A percentile compares a stretch with the other conserved stretches of the same genome.
phyloP scores from a whole-genome alignment of 2,797 vertebrate species.

The Sandelia bainsii region DNA sequence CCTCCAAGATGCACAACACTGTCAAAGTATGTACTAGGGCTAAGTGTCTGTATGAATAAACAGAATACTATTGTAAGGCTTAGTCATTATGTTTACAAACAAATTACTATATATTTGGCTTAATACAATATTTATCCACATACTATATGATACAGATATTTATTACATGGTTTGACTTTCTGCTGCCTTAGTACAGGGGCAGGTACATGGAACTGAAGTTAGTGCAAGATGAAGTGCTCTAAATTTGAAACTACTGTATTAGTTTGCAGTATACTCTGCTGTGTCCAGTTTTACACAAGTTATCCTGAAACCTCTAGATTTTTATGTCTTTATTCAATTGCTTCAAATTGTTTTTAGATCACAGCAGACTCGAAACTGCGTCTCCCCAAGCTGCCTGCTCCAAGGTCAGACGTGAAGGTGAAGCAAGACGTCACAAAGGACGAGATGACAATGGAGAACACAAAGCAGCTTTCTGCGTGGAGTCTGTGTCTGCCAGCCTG shows the following conservation, averaged over 20 bases:
- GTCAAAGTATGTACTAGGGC: slow-evolving; percentile 86
- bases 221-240: too few relatives aligned
- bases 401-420: slow-evolving; percentile 66
- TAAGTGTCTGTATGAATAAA: not conserved
- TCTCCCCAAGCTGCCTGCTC: slow-evolving; percentile 86
- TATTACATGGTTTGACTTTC: too few relatives aligned
- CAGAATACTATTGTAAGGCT: not conserved
- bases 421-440: slow-evolving; percentile 66
- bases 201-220: not conserved
- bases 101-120: too few relatives aligned
- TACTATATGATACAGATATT: not conserved
- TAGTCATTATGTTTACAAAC: too few relatives aligned
- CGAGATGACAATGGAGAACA: slow-evolving; percentile 82
- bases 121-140: not conserved
- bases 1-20: slow-evolving; percentile 96
- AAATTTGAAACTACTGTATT: not conserved
- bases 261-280: too few relatives aligned
- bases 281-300: not conserved
- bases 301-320: not conserved
- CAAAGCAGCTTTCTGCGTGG: slow-evolving; percentile 82
- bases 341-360: slow-evolving; percentile 80
- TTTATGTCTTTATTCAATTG: not conserved
- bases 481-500: slow-evolving; percentile 91
- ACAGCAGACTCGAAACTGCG: slow-evolving; percentile 84
- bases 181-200: too few relatives aligned